A percentile compares a stretch with the other conserved stretches of the same genome.
phyloP scores from a whole-genome alignment of 2,888 invertebrate genomes.

The Pyrochroa serraticornis region DNA sequence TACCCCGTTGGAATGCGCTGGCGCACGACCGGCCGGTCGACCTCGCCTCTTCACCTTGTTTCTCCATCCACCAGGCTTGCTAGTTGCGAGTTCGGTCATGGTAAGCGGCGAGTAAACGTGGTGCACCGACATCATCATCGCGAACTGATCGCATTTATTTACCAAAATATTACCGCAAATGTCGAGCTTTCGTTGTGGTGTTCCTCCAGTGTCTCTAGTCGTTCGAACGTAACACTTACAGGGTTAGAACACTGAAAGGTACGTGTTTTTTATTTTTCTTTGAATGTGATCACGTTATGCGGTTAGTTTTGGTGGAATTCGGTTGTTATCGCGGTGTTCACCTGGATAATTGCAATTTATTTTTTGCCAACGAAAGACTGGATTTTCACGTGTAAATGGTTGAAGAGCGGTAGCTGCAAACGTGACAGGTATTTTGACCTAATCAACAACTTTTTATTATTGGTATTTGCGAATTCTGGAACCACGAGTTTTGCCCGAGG shows the following conservation, averaged over 20 bases:
- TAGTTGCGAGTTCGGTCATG: conserved; percentile 22
- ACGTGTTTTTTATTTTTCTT: conserved; percentile 17
- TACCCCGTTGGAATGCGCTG: conserved; percentile 30
- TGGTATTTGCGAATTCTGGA: conserved; percentile 7
- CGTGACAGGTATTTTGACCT: conserved; percentile 1
- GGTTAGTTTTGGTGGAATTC: conserved; percentile 16
- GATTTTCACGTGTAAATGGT: conserved; percentile 20
- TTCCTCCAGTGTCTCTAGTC: neutral
- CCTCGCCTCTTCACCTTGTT: conserved; percentile 49
- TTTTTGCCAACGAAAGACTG: conserved; percentile 26
- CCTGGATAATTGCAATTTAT: conserved; percentile 21
- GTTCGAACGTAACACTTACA: neutral
- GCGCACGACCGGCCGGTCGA: conserved; percentile 36
- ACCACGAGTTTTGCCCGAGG: too few relatives aligned
- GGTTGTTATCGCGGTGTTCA: conserved; percentile 11
- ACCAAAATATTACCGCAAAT: conserved; percentile 2
- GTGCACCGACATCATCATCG: conserved; percentile 5
- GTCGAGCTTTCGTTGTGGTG: conserved; percentile 13
- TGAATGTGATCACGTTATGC: conserved; percentile 7
- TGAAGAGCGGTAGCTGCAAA: conserved; percentile 10
- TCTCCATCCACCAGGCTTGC: conserved; percentile 26
- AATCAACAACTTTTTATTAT: neutral
- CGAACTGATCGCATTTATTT: neutral
- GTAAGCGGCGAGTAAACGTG: conserved; percentile 11
- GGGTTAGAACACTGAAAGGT: conserved; percentile 4